Percentiles rank a stretch among this genome's conserved stretches.
phyloP scores from a whole-genome alignment of 53 echinoderm and acorn worm genomes.

The Stichopus horrens region DNA sequence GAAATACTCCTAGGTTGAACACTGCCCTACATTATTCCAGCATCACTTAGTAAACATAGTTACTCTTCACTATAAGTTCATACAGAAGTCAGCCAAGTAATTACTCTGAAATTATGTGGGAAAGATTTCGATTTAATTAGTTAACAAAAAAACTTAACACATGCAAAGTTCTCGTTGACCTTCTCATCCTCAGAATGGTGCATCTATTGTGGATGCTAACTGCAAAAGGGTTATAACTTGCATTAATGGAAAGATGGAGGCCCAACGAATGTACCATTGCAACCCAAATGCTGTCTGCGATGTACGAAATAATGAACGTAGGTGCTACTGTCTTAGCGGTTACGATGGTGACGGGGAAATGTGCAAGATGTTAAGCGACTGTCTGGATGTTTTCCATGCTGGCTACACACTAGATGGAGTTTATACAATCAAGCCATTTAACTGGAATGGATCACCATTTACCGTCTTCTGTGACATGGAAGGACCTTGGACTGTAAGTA shows the following conservation, averaged over 20 bases:
- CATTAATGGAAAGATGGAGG: background rate
- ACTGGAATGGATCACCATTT: conserved; percentile 22
- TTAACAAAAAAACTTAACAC: too few relatives aligned
- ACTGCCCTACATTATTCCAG: too few relatives aligned
- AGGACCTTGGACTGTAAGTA: conserved; percentile 25
- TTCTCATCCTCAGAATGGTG: too few relatives aligned
- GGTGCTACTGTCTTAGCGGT: conserved; percentile 2
- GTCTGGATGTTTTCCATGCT: background rate
- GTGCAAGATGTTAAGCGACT: background rate
- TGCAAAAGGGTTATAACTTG: background rate
- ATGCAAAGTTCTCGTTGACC: too few relatives aligned
- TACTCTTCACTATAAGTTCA: too few relatives aligned
- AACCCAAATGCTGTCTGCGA: conserved; percentile 25
- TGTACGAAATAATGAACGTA: background rate
- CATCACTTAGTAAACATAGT: too few relatives aligned
- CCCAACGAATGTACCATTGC: background rate
- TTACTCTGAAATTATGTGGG: too few relatives aligned
- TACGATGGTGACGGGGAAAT: conserved; percentile 15
- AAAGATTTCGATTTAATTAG: too few relatives aligned
- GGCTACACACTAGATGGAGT: background rate
- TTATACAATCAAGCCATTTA: background rate
- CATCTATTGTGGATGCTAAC: too few relatives aligned
- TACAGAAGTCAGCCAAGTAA: too few relatives aligned
- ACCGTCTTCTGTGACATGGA: conserved; percentile 12
- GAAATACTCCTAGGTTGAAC: too few relatives aligned